Conservation (phyloP, 2,888 invertebrate genomes). For the Cephus spinipes region DNA sequence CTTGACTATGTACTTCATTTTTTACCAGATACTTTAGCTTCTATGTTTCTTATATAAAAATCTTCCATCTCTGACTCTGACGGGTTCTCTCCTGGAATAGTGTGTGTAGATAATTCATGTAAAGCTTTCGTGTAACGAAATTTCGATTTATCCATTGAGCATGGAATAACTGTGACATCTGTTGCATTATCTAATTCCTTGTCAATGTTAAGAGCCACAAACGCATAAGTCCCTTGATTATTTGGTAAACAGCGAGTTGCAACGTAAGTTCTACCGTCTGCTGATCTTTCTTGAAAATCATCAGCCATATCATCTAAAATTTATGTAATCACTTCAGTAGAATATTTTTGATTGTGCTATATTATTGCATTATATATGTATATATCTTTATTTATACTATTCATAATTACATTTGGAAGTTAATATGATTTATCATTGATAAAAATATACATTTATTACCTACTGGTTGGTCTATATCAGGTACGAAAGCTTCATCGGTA, state of each 20-base stretch:
- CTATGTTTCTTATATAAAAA: conserved; percentile 39
- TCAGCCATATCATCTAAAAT: conserved; percentile 28
- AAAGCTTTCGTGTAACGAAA: conserved; percentile 33
- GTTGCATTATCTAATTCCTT: conserved; percentile 61
- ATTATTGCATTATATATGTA: background rate
- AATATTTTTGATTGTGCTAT: background rate
- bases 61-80: conserved; percentile 39
- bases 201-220: conserved; percentile 65
- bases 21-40: conserved; percentile 35
- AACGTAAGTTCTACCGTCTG: conserved; percentile 66
- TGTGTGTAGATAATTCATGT: conserved; percentile 26
- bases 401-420: background rate
- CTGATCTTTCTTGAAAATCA: conserved; percentile 46
- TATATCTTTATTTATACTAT: background rate
- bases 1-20: background rate
- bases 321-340: background rate
- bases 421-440: background rate
- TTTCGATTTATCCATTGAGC: conserved; percentile 28
- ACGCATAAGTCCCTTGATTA: conserved; percentile 67
- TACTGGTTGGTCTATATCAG: conserved; percentile 16
- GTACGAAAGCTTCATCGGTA: conserved; percentile 37
- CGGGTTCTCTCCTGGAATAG: conserved; percentile 23
- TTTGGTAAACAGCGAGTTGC: conserved; percentile 66
- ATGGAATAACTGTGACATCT: conserved; percentile 52
- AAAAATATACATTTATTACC: conserved; percentile 23